Base-by-base conservation (phyloP, 2,888 invertebrate genomes). In the Autographa pulchrina region DNA sequence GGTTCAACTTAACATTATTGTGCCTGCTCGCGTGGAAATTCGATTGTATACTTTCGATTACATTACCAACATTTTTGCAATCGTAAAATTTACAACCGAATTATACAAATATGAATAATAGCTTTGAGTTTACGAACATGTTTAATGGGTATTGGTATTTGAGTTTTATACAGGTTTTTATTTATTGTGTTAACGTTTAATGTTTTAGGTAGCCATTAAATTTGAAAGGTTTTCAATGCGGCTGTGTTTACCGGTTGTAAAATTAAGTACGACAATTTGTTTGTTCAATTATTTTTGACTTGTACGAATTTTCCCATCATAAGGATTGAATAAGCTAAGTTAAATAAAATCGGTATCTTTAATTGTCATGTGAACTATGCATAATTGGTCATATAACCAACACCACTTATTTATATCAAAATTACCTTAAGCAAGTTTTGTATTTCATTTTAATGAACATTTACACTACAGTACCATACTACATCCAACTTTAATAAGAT, bases 11-110 rank as follows among this genome's bases (percentile, higher is more conserved):
- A 54, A 61, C 14, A 65, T 65, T 62, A 66, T 68, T 69, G 43
- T 48, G 14, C 38, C 32, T 38, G 58, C 20, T 63, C 38, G 14
- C n/a, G 63, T 69, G 41, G 56, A 62, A 68, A 70, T 62, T 60
- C 11, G 20, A 60, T 59, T 68, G n/a, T 63, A 70, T 66, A n/a
- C 59, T 38, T 31, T 62, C 14, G 32, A 65, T 75, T 54, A 16
- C 20, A 65, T 43, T 69, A 59, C 25, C 56, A 16, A 8, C 31
- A 61, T 38, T 65, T 69, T 66, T 38, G 38, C 32, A 61, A 38
- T 63, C 43, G 63, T 70, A 48, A 59, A 71, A 71, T 68, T 71
- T 74, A 67, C 69, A 74, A 69, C 59, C 54, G 41, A 70, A 63
- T 82, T 54, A 66, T n/a, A 69, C 59, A 61, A 72, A 52, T 38